phyloP scores from a whole-genome alignment of 2,797 vertebrate species.

The Sebastes goodei region DNA sequence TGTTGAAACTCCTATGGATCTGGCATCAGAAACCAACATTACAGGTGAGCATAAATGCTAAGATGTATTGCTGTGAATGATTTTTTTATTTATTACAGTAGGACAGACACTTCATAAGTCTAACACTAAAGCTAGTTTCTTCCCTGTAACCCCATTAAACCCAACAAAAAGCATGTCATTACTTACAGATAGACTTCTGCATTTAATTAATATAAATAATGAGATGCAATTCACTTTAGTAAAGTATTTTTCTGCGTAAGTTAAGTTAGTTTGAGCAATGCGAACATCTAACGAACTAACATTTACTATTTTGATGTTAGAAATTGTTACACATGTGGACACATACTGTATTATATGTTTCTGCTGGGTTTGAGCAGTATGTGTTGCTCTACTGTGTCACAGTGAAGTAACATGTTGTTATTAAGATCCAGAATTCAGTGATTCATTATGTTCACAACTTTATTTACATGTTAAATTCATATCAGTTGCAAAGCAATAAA shows the following conservation, averaged over 20 bases:
- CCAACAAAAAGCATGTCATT: background rate
- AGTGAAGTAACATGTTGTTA: background rate
- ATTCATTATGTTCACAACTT: background rate
- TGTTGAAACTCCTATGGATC: background rate
- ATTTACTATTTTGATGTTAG: background rate
- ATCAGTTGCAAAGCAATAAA: background rate
- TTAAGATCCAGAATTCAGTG: no score
- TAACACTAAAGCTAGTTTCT: background rate
- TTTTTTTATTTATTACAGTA: background rate
- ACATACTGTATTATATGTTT: background rate
- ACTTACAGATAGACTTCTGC: background rate
- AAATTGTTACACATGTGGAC: background rate
- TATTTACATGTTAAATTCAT: background rate
- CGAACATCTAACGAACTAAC: no score
- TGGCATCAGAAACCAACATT: background rate
- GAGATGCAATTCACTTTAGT: background rate
- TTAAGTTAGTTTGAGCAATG: no score
- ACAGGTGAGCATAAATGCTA: background rate
- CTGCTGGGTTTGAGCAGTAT: background rate
- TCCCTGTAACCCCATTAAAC: background rate
- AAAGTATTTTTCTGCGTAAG: no score
- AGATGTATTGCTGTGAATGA: background rate
- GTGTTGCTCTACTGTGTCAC: background rate
- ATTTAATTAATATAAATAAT: no score
- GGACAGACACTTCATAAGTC: accelerated